phyloP scores from a whole-genome alignment of 2,797 vertebrate species.

The Notoglanidium macrostoma region DNA sequence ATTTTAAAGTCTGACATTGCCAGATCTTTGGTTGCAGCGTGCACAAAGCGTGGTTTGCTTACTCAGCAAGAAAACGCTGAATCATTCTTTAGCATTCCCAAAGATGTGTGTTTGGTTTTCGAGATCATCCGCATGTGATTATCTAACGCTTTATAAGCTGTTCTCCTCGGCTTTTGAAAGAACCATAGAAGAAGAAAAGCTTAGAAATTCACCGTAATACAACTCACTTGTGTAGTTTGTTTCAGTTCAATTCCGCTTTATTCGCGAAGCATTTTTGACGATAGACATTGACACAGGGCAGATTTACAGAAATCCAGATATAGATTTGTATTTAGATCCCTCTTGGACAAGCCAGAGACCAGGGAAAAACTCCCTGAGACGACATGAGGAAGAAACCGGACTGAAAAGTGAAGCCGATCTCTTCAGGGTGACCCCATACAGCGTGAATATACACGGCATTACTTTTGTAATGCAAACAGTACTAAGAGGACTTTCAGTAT shows the following conservation, averaged over 20 bases:
- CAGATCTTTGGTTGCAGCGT: no score
- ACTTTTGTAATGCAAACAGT: not conserved
- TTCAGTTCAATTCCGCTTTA: not conserved
- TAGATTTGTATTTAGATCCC: not conserved
- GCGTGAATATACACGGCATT: no score
- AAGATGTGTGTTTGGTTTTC: not conserved
- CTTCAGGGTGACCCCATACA: not conserved
- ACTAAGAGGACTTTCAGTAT: not conserved
- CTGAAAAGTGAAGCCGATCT: not conserved
- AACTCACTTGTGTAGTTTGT: not conserved
- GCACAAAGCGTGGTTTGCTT: slow-evolving; percentile 2
- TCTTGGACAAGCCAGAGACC: not conserved
- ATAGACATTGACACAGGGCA: not conserved
- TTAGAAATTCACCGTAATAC: not conserved
- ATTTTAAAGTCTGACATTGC: not conserved
- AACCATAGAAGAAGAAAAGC: not conserved
- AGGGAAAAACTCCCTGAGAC: not conserved
- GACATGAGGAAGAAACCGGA: not conserved
- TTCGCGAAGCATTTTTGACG: not conserved
- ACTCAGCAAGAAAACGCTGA: not conserved
- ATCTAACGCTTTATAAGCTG: not conserved
- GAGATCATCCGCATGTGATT: slow-evolving; percentile 10
- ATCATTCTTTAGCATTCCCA: not conserved
- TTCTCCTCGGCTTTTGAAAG: not conserved
- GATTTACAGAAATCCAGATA: not conserved